Evolutionary conservation across 2,797 vertebrate species (phyloP), one percentile per base, ranked within the genome.

Genomic region (Clarias pachynema): DNA sequence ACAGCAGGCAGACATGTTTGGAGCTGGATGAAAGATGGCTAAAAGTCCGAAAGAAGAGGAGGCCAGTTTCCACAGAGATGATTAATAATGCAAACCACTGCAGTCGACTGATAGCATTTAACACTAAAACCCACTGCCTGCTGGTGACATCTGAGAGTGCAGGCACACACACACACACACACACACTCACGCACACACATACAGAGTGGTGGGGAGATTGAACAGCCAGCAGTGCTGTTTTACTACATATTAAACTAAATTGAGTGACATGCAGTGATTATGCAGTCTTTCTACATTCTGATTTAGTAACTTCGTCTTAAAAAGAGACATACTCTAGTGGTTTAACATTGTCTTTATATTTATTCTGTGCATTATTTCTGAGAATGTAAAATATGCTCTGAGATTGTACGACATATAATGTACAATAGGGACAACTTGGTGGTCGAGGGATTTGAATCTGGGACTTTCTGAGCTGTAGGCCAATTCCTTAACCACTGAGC

Each of bases 21-120:
- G 62, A 74, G 37, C 6, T 26, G 63, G 44, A 79, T 56, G 57
- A 73, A 83, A 62, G 65, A 83, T 44, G 49, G 16, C 18, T 26
- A 72, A 86, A 70, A 44, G 69, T 81, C 78, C 56, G 66, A 85
- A 81, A 85, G 57, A 57, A 53, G 68, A 83, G 77, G 49, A 84
- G 49, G 77, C 31, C 74, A 70, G 66, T 72, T 85, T 82, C 59
- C 49, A 70, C 82, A 86, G 86, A 87, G 84, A 62, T 88, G 63
- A 87, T 89, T 90, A 89, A 90, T 87, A 90, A 87, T 90, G 87
- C 86, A 90, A 82, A 87, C 69, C 87, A 83, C 80, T 86, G 89
- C 86, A 90, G 85, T 85, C 80, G 87, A 87, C 84, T 81, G 86
- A 88, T 86, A 89, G 85, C 86, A 90, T 88, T 90, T 90, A 88